Base-by-base conservation (phyloP, 2,113 vertebrate genomes). In the Eptatretus burgeri region DNA sequence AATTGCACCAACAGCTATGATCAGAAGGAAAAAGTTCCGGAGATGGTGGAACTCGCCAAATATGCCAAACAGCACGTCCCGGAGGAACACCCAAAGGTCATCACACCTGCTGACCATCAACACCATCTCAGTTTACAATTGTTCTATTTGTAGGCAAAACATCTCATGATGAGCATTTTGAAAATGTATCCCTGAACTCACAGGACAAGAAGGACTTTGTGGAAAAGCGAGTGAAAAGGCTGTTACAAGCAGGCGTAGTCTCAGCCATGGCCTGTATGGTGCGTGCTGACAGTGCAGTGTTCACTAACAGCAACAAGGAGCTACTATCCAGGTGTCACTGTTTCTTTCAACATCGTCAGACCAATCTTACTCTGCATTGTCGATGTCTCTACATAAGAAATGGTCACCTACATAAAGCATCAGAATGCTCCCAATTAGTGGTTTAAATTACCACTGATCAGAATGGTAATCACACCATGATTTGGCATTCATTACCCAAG, bases 31-130 rank as follows among this genome's bases (percentile, higher is more conserved):
- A 79, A 93, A 62, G 66, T 98, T 62, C 91, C 91, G 1, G 91
- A 98, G 71, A 74, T 94, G 64, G 81, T 94, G n/a, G 82, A 98
- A 65, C 75, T 98, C 11, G 91, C 91, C 63, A 87, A 88, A 66
- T 98, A 95, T 70, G 93, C 91, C 68, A 98, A 96, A 73, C 89
- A 98, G 65, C 91, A 98, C 0, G 89, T 98, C 10, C 91, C 91
- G 0, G 86, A 96, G 71, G 81, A 88, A 65, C 91, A 98, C 51
- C 91, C 89, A 0, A 98, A 98, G 82, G 88, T 89, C n/a, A 41
- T 41, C 27, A 41, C 27, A 41, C 27, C 27, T 41, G 7, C 27
- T 41, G n/a, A n/a, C n/a, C n/a, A n/a, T n/a, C n/a, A n/a, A n/a
- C 27, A 41, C 27, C 27, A 41, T 41, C 27, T 41, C 27, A 41